phyloP scores from a whole-genome alignment of 2,797 vertebrate species.

The Tachyglossus aculeatus region DNA sequence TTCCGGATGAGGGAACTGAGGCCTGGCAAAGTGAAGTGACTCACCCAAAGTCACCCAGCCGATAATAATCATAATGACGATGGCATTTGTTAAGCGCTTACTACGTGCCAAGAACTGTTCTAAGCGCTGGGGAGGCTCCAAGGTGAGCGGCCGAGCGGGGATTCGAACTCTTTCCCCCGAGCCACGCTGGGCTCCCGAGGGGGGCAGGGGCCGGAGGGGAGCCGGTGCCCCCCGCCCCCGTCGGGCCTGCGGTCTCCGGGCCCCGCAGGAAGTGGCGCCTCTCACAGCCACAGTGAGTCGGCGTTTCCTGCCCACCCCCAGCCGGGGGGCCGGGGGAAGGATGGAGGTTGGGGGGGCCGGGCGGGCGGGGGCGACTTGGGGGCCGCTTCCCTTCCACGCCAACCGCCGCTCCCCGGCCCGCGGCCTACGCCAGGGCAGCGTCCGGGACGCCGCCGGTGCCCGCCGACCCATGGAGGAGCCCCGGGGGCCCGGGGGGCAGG shows the following conservation, averaged over 20 bases:
- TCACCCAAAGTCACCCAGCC: too few relatives aligned
- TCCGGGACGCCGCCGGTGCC: background rate
- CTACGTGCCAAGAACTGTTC: too few relatives aligned
- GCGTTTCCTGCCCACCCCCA: slow-evolving; percentile 56
- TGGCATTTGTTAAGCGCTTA: too few relatives aligned
- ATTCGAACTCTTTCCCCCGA: too few relatives aligned
- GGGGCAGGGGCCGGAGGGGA: background rate
- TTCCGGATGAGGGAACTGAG: too few relatives aligned
- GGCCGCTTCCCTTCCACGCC: slow-evolving; percentile 47
- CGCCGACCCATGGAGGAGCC: slow-evolving; percentile 48
- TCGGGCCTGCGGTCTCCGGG: slow-evolving; percentile 62
- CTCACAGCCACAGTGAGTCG: slow-evolving; percentile 63
- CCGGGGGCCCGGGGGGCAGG: slow-evolving; percentile 55
- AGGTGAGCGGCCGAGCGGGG: too few relatives aligned
- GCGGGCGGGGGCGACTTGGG: background rate
- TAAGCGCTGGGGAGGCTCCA: too few relatives aligned
- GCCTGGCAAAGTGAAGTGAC: too few relatives aligned
- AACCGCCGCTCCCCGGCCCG: slow-evolving; percentile 33
- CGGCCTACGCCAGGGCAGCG: background rate
- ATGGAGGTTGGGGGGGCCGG: slow-evolving; percentile 17
- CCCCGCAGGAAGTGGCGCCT: slow-evolving; percentile 53
- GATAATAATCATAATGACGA: too few relatives aligned
- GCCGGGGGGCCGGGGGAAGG: background rate
- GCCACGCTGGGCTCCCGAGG: background rate
- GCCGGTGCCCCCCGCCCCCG: slow-evolving; percentile 33